A percentile compares a stretch with the other conserved stretches of the same genome.
Conservation (phyloP, 2,113 vertebrate genomes). For the Cyprinodon variegatus region DNA sequence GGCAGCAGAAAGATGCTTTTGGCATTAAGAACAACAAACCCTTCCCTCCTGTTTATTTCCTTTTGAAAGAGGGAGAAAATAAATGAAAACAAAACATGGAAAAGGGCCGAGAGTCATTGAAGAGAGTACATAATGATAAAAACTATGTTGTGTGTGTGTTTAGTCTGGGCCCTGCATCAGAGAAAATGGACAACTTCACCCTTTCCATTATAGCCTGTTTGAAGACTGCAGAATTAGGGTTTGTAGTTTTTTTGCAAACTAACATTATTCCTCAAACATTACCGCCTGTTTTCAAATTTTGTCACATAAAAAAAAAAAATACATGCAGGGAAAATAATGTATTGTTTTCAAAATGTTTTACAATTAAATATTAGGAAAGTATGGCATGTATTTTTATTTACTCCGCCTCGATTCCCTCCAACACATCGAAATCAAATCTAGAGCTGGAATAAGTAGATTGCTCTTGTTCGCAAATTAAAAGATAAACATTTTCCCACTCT, state of each 20-base stretch:
- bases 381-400: background rate
- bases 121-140: background rate
- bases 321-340: background rate
- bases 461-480: background rate
- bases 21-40: conserved; percentile 15
- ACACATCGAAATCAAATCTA: background rate
- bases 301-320: background rate
- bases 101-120: background rate
- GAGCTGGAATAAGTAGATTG: background rate
- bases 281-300: background rate
- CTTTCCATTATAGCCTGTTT: background rate
- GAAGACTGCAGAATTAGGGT: background rate
- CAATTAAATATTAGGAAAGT: background rate
- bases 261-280: no score
- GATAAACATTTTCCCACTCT: no score
- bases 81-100: background rate
- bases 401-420: no score
- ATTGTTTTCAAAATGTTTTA: background rate
- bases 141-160: background rate
- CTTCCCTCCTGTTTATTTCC: conserved; percentile 13
- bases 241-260: background rate
- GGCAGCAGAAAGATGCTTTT: conserved; percentile 13
- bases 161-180: background rate
- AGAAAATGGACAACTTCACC: background rate
- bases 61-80: conserved; percentile 17